Conservation (phyloP, 2,888 invertebrate genomes). For the Meta bourneti region DNA sequence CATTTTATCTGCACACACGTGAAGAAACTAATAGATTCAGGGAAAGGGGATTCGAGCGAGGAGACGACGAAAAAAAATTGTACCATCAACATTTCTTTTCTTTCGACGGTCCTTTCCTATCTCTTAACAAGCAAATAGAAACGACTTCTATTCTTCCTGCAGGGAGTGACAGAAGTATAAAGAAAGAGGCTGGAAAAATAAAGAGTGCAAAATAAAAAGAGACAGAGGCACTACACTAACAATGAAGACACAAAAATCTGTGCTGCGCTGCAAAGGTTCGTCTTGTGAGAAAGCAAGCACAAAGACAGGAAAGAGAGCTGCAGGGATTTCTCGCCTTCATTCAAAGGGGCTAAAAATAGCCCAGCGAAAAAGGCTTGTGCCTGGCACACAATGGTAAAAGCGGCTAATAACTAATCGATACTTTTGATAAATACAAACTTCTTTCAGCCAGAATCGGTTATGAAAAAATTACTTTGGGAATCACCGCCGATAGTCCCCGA, state of each 20-base stretch:
- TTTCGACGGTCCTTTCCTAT: background rate
- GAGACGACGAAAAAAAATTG: background rate
- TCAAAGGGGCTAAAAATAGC: slow-evolving; percentile 59
- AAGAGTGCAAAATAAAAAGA: slow-evolving; percentile 7
- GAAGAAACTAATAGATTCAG: background rate
- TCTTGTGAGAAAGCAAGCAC: background rate
- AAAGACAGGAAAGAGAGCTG: slow-evolving; percentile 21
- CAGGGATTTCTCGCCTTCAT: slow-evolving; percentile 33
- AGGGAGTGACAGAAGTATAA: slow-evolving; percentile 11
- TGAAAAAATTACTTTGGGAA: background rate
- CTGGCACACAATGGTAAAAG: slow-evolving; percentile 41
- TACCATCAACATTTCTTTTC: background rate
- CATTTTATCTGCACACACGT: background rate
- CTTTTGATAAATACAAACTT: slow-evolving; percentile 46
- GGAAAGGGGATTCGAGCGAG: background rate
- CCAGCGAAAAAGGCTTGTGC: background rate
- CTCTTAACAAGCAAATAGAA: slow-evolving; percentile 24
- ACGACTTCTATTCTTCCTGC: slow-evolving; percentile 2
- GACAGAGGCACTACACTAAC: slow-evolving; percentile 21
- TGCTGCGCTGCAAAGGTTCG: background rate
- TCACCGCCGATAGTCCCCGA: background rate
- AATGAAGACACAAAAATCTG: slow-evolving; percentile 29
- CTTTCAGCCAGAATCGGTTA: background rate
- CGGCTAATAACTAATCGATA: slow-evolving; percentile 58
- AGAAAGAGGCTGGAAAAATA: background rate